Evolutionary conservation across 2,113 vertebrate genomes (phyloP).

Genomic region (Procavia capensis): DNA sequence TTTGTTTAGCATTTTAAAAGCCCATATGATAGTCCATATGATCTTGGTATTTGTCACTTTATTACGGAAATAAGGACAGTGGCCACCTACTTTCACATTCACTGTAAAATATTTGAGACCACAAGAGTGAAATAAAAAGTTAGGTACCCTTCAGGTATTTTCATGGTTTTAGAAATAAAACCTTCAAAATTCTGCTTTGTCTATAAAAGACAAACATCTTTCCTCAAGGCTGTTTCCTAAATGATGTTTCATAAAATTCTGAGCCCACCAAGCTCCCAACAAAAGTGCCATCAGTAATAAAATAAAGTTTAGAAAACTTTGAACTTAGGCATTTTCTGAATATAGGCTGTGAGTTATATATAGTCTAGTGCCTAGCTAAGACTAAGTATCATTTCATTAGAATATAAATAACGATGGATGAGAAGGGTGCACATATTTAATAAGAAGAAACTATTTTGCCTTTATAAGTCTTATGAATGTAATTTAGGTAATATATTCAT

Average conservation of each 20-base stretch:
- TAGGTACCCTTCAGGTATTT: not conserved
- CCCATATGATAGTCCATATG: not conserved
- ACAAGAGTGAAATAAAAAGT: not conserved
- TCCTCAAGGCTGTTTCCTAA: not conserved
- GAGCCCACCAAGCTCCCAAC: not conserved
- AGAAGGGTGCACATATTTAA: not conserved
- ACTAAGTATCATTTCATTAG: constrained; percentile 7
- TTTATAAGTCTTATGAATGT: not conserved
- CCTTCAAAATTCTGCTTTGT: constrained; percentile 16
- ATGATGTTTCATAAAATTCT: not conserved
- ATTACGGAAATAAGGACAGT: not conserved
- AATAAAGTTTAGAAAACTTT: not conserved
- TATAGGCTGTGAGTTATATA: not conserved
- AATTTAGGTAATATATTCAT: not conserved
- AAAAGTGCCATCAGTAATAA: constrained; percentile 2
- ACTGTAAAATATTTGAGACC: not conserved
- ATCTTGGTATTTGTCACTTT: not conserved
- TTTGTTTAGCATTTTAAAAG: constrained; percentile 28
- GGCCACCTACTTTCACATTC: not conserved
- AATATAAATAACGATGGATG: not conserved
- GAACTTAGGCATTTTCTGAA: not conserved
- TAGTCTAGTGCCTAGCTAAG: not conserved
- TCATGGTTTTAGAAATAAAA: not conserved
- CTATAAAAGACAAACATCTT: constrained; percentile 20
- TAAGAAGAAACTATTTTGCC: constrained; percentile 6